phyloP scores from a whole-genome alignment of 1,140 invertebrate genomes.

The Bilobella aurantiaca region DNA sequence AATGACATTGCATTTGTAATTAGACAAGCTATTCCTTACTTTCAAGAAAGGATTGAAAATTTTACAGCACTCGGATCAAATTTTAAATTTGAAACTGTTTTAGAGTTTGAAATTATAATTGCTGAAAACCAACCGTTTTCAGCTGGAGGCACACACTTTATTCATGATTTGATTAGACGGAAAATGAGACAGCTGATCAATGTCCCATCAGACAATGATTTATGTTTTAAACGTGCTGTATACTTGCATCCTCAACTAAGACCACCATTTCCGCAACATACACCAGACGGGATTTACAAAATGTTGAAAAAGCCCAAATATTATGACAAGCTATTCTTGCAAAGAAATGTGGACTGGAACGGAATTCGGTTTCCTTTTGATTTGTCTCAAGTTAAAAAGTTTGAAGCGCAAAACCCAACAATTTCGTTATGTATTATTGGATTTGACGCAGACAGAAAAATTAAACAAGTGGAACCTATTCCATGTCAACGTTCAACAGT shows the following conservation, averaged over 20 bases:
- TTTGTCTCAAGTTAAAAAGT: not conserved
- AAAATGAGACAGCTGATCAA: not conserved
- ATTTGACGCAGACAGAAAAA: not conserved
- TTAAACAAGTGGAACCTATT: not conserved
- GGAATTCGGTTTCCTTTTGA: constrained; percentile 8
- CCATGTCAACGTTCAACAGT: not conserved
- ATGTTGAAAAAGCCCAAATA: not conserved
- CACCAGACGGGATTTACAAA: not conserved
- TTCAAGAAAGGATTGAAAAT: not conserved
- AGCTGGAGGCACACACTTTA: not conserved
- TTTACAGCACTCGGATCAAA: not conserved
- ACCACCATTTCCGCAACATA: not conserved
- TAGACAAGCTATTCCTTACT: not conserved
- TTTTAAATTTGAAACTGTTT: not conserved
- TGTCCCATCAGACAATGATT: not conserved
- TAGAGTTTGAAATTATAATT: not conserved
- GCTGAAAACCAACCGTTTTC: not conserved
- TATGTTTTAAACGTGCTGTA: not conserved
- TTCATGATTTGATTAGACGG: not conserved
- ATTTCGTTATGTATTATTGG: not conserved
- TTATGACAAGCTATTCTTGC: not conserved
- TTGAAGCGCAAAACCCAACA: constrained; percentile 11
- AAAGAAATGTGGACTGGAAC: not conserved
- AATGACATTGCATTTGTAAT: not conserved
- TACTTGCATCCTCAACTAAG: not conserved